Base-by-base conservation (phyloP, 2,888 invertebrate genomes). In the Oxystoma pomonae region DNA sequence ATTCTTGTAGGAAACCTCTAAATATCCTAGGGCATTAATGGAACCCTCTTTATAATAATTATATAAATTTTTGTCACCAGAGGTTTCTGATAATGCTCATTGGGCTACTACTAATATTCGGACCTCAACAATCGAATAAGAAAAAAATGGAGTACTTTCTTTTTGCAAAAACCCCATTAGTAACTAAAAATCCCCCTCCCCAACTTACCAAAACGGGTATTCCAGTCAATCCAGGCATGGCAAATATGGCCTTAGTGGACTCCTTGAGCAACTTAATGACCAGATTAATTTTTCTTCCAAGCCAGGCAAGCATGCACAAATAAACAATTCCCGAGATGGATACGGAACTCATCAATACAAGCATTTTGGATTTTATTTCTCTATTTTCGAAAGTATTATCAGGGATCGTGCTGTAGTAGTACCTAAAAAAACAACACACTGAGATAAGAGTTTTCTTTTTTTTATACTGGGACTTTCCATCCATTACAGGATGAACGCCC, bases 221-320 rank as follows among this genome's bases (percentile, higher is more conserved):
- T 1, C 83, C 69, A 9, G 86, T 75, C 1, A 86, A 71, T 1
- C 79, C 72, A 0, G 86, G 86, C 83, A 86, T 84, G 22, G 81
- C 76, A 62, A 79, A 78, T 17, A 85, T 75, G 0, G 84, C 85
- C 76, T 84, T 85, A 12, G 85, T 85, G 17, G 86, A 82, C 75
- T 86, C 86, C 67, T 80, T 80, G 69, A 86, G 83, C 18, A 86
- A 75, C 62, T 82, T 80, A 56, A 84, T 81, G 1, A 85, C 85
- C 60, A 86, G 76, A 57, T 79, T 77, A 61, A 86, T 83, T 63
- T 84, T 80, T 69, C 57, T 68, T 55, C 60, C 63, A 63, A 67
- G 67, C 53, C 67, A 69, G 9, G 68, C 59, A 16, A 66, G 64
- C 1, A 71, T 60, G 1, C 63, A 59, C 1, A 64, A 59, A 1